These are phyloP conservation scores for Zosterops borbonicus DNA, from an alignment of 2,113 vertebrate genomes.

Conservation along the genomic window DNA sequence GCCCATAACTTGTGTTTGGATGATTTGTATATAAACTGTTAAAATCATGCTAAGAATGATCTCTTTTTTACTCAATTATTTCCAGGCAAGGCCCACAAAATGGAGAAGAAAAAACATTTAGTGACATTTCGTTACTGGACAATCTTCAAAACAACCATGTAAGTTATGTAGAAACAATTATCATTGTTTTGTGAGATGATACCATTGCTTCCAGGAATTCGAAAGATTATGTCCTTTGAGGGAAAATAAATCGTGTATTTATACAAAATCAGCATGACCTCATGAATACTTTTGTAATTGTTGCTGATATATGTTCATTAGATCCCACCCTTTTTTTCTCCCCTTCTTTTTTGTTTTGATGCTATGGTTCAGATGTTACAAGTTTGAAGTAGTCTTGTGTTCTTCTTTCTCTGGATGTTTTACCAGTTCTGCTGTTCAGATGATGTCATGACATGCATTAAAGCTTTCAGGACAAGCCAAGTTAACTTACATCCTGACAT, in stretches of 20 bases:
- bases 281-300: background rate
- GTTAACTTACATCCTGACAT: background rate
- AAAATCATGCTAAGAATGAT: background rate
- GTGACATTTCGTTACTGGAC: slow-evolving; percentile 90
- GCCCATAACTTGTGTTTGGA: background rate
- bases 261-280: background rate
- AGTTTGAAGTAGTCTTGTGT: background rate
- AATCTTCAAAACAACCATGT: slow-evolving; percentile 97
- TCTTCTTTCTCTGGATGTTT: background rate
- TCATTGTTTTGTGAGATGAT: background rate
- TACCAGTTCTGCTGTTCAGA: background rate
- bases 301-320: background rate
- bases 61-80: background rate
- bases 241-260: background rate
- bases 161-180: slow-evolving; percentile 69
- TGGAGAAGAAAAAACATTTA: slow-evolving; percentile 87
- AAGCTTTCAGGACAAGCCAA: background rate
- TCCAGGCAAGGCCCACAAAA: slow-evolving; percentile 85
- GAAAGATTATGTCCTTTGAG: background rate
- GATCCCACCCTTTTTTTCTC: background rate
- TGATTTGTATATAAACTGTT: background rate
- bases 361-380: fast-evolving
- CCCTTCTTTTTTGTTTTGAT: background rate
- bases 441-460: background rate
- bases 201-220: background rate